phyloP scores from a whole-genome alignment of 1,140 invertebrate genomes.

The Drosophila lacertosa region DNA sequence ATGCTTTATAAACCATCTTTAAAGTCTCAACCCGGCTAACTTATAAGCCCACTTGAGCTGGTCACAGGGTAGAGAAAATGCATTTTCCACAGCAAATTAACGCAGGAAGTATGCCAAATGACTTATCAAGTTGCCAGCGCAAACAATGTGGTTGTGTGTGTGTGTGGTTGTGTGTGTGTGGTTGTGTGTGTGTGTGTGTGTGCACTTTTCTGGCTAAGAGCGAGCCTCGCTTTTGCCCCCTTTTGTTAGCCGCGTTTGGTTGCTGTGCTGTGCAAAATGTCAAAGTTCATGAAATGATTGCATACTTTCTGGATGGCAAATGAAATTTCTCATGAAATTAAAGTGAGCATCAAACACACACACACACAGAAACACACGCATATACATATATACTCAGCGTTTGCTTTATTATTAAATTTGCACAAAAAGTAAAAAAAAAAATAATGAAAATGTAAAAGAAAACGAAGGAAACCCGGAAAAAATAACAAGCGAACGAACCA shows the following conservation, averaged over 20 bases:
- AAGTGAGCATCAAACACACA: conserved; percentile 27
- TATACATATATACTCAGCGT: conserved; percentile 1
- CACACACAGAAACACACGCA: conserved; percentile 3
- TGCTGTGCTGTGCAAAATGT: conserved; percentile 40
- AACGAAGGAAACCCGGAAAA: background rate
- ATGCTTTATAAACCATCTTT: too few species aligned
- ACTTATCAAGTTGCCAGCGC: conserved; percentile 47
- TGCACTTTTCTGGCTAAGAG: background rate
- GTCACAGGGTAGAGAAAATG: conserved; percentile 8
- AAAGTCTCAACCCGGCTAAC: too few species aligned
- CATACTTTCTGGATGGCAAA: conserved; percentile 43
- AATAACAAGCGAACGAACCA: conserved; percentile 12
- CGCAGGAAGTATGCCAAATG: conserved; percentile 56
- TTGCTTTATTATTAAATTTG: conserved; percentile 41
- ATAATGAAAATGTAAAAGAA: too few species aligned
- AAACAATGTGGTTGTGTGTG: conserved; percentile 12
- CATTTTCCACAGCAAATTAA: conserved; percentile 39
- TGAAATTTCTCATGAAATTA: conserved; percentile 49
- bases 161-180: background rate
- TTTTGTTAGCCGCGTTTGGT: background rate
- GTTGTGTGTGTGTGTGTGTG: background rate
- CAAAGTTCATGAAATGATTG: conserved; percentile 42
- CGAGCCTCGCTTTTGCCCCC: conserved; percentile 10
- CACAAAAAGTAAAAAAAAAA: too few species aligned
- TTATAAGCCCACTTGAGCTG: too few species aligned